Base-by-base conservation (phyloP, 2,888 invertebrate species). In the Volucella zonaria region DNA sequence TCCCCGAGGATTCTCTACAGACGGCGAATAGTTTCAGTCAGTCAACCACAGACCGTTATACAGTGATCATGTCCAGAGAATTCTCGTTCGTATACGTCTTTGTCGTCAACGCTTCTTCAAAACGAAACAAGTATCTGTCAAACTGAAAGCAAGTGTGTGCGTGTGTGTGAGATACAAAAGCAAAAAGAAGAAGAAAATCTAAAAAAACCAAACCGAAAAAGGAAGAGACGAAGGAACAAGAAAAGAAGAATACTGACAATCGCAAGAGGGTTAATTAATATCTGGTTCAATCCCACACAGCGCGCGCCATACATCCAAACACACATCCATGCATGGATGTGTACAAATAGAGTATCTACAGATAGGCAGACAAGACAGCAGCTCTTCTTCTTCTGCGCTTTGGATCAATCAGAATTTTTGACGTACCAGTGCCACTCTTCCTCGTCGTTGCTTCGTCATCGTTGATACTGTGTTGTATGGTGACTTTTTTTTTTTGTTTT, bases 1-100 rank as follows among this genome's bases (percentile, higher is more conserved):
- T 64, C 75, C 18, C 14, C 47, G 78, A 75, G 71, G 71, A 77
- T 67, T 82, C 82, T 75, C 82, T 47, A 67, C 59, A 49, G 52
- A 67, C 70, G 71, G 18, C 62, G 47, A 79, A 82, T 71, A 83
- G 83, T 86, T 78, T 54, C 87, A 31, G 31, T 89, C 89, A 90
- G 89, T 90, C 90, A 88, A 89, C 89, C 88, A 88, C 87, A 88
- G 88, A 90, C 90, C 90, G 90, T 90, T 90, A 90, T 86, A 88
- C 89, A 88, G 90, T 88, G 89, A 89, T 88, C 90, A 89, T 89
- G 90, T 87, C 85, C 87, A 88, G 87, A 75, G 64, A 83, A 75
- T 58, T 85, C 77, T 77, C 64, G 52, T 81, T 81, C 80, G 81
- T 77, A 81, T 81, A 68, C 80, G 80, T 71, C 66, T 66, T 71